A percentile compares a stretch with the other conserved stretches of the same genome.
Evolutionary conservation across 2,797 vertebrate genomes (phyloP).

Genomic region (Danio kyathit): DNA sequence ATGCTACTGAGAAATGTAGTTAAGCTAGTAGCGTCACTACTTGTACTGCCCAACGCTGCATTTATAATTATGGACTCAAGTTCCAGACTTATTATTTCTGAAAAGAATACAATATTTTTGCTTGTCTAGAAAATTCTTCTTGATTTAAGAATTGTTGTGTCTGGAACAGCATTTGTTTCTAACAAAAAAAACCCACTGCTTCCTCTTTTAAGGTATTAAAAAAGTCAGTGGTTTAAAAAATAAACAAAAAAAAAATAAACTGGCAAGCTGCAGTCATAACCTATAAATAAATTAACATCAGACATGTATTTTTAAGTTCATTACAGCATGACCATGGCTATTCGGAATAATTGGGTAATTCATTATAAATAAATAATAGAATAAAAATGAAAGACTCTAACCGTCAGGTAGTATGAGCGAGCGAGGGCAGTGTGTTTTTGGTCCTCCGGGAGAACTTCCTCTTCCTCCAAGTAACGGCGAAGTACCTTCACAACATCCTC

Average conservation of each 20-base stretch:
- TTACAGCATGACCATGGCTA: neutral
- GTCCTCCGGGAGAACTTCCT: conserved; percentile 76
- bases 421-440: conserved; percentile 81
- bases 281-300: neutral
- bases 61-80: too few relatives aligned
- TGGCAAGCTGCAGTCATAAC: neutral
- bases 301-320: neutral
- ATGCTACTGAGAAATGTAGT: too few relatives aligned
- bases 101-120: too few relatives aligned
- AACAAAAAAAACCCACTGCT: neutral
- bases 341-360: neutral
- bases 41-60: too few relatives aligned
- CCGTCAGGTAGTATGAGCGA: conserved; percentile 84
- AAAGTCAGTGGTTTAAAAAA: neutral
- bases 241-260: neutral
- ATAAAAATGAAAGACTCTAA: conserved; percentile 31
- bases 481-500: conserved; percentile 85
- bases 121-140: too few relatives aligned
- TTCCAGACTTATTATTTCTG: too few relatives aligned
- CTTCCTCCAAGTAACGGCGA: conserved; percentile 76
- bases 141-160: too few relatives aligned
- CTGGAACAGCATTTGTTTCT: too few relatives aligned
- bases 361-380: neutral
- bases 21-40: too few relatives aligned
- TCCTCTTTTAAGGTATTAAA: neutral